phyloP scores from a whole-genome alignment of 2,888 invertebrate species.

The Acrobasis consociella region DNA sequence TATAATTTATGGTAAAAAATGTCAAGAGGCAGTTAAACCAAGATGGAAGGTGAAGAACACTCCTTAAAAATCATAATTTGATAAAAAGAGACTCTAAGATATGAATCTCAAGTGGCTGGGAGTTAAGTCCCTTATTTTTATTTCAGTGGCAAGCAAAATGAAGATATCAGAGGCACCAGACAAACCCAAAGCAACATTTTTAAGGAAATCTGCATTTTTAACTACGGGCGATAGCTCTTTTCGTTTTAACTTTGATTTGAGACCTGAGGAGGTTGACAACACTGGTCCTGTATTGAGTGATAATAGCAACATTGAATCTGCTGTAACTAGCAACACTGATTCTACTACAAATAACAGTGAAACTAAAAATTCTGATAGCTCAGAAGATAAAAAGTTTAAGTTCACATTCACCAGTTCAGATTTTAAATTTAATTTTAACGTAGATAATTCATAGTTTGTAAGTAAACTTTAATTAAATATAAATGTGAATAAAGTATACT shows the following conservation, averaged over 20 bases:
- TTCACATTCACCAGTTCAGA: slow-evolving; percentile 75
- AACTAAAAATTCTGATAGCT: slow-evolving; percentile 9
- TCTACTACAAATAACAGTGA: slow-evolving; percentile 31
- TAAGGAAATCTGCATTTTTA: slow-evolving; percentile 85
- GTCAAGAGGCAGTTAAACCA: background rate
- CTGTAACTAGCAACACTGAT: slow-evolving; percentile 27
- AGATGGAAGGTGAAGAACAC: too few species aligned
- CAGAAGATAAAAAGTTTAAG: slow-evolving; percentile 47
- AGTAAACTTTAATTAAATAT: slow-evolving; percentile 23
- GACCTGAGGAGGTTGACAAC: slow-evolving; percentile 49
- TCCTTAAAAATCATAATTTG: background rate
- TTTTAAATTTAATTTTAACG: slow-evolving; percentile 87
- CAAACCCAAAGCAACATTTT: slow-evolving; percentile 84
- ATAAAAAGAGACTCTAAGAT: background rate
- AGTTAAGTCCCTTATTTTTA: slow-evolving; percentile 28
- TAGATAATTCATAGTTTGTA: slow-evolving; percentile 47
- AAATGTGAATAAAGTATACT: slow-evolving; percentile 20
- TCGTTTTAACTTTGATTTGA: slow-evolving; percentile 74
- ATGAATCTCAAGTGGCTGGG: background rate
- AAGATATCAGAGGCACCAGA: slow-evolving; percentile 78
- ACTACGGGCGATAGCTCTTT: slow-evolving; percentile 80
- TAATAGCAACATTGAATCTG: slow-evolving; percentile 26
- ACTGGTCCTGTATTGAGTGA: slow-evolving; percentile 27
- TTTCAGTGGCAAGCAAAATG: slow-evolving; percentile 82
- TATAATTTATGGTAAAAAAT: background rate